A percentile compares a stretch with the other conserved stretches of the same genome.
These are phyloP conservation scores for Acholoe squamosa DNA, from an alignment of 2,888 invertebrate genomes.

Conservation along the genomic window DNA sequence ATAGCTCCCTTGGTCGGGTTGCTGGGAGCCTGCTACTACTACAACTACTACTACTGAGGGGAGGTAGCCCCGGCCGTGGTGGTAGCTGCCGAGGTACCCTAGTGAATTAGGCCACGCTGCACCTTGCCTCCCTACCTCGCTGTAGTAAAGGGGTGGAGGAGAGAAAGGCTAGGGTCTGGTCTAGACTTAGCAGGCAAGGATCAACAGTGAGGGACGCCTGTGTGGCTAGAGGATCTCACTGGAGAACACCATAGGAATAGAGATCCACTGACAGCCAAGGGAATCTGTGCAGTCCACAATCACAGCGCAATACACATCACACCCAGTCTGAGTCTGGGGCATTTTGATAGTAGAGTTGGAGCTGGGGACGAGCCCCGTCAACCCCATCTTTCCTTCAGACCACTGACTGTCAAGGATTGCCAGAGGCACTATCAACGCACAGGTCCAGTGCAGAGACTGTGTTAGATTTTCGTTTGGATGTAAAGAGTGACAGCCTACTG, in stretches of 20 bases:
- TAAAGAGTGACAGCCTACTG: too few relatives aligned
- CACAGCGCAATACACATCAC: background rate
- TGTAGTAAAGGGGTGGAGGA: constrained; percentile 26
- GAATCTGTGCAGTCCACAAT: background rate
- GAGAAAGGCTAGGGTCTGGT: background rate
- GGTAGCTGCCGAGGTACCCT: constrained; percentile 51
- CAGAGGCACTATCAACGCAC: background rate
- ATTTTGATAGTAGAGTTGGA: too few relatives aligned
- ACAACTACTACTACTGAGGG: constrained; percentile 7
- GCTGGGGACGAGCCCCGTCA: background rate
- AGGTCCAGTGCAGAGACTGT: background rate
- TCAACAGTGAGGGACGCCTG: background rate
- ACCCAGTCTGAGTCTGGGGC: background rate
- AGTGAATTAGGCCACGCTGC: constrained; percentile 56
- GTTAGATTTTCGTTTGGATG: background rate
- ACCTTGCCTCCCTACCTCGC: background rate
- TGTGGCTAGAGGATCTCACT: background rate
- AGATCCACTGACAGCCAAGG: background rate
- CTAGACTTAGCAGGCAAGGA: background rate
- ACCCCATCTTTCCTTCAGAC: too few relatives aligned
- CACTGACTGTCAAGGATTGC: background rate
- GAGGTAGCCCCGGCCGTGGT: background rate
- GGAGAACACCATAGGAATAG: too few relatives aligned
- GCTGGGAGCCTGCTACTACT: background rate
- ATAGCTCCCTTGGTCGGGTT: background rate